phyloP scores from a whole-genome alignment of 2,797 vertebrate genomes.

The Enteromius thamalakanensis region DNA sequence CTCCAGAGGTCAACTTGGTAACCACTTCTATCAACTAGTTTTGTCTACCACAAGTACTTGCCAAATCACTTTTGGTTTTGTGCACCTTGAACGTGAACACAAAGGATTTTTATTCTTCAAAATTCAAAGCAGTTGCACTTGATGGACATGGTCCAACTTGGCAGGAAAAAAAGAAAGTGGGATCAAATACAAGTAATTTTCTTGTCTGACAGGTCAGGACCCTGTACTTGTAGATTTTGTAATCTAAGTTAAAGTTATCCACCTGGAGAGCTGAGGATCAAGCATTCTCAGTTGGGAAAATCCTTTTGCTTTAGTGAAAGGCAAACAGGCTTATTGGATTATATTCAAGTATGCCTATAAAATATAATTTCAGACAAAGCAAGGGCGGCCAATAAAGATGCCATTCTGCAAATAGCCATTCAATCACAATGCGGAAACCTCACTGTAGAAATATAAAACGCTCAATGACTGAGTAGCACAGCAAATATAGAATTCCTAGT shows the following conservation, averaged over 20 bases:
- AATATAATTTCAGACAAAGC: slow-evolving; percentile 64
- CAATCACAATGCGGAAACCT: slow-evolving; percentile 65
- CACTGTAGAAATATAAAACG: slow-evolving; percentile 61
- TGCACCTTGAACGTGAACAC: not conserved
- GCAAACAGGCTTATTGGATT: slow-evolving; percentile 21
- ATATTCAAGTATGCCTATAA: slow-evolving; percentile 23
- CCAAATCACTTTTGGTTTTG: not conserved
- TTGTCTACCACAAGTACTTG: not conserved
- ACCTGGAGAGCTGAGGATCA: not conserved
- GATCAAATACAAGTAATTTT: not conserved
- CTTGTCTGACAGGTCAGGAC: not conserved
- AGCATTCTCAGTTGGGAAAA: not conserved
- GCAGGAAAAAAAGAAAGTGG: slow-evolving; percentile 5
- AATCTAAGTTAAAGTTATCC: not conserved
- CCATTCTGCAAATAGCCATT: slow-evolving; percentile 63
- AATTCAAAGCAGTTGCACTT: slow-evolving; percentile 14
- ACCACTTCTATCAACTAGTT: not conserved
- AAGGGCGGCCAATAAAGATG: slow-evolving; percentile 61
- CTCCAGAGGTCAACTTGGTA: not conserved
- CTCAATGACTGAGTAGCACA: slow-evolving; percentile 64
- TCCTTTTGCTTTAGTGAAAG: slow-evolving; percentile 9
- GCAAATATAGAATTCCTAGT: slow-evolving; percentile 18
- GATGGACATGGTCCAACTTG: not conserved
- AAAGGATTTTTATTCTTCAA: not conserved
- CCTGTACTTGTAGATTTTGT: not conserved